Percentiles rank a stretch among this genome's conserved stretches.
Conservation (phyloP, 2,888 invertebrate species). For the Oscheius sp. region DNA sequence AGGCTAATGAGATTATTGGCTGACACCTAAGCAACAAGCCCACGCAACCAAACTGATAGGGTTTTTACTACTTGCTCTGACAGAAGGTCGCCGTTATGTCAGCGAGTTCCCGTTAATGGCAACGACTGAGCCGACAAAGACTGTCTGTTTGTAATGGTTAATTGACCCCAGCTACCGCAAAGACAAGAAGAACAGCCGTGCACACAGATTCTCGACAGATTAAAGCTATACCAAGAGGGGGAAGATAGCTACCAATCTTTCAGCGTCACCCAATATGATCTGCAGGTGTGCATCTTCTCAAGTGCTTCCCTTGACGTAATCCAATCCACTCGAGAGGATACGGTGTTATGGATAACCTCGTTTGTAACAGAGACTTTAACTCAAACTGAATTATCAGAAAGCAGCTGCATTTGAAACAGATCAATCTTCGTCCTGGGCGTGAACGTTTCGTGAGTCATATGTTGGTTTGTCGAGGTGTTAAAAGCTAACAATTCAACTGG, state of each 20-base stretch:
- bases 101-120: constrained; percentile 24
- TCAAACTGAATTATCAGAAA: constrained; percentile 21
- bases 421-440: constrained; percentile 8
- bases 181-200: constrained; percentile 35
- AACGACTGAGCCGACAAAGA: constrained; percentile 26
- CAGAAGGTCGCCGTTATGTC: constrained; percentile 26
- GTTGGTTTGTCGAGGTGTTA: constrained; percentile 28
- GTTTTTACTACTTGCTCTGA: not conserved
- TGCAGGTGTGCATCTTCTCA: constrained; percentile 31
- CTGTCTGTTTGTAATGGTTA: constrained; percentile 38
- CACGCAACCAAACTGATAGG: constrained; percentile 18
- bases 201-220: constrained; percentile 32
- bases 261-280: constrained; percentile 9
- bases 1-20: constrained; percentile 25
- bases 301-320: constrained; percentile 29
- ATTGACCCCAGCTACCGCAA: constrained; percentile 33
- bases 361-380: constrained; percentile 14
- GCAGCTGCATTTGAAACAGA: constrained; percentile 28
- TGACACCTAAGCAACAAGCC: constrained; percentile 14
- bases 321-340: constrained; percentile 31
- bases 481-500: constrained; percentile 27
- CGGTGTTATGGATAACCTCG: constrained; percentile 31
- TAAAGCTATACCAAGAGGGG: constrained; percentile 20
- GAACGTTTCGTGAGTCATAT: constrained; percentile 20
- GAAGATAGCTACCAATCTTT: not conserved